phyloP scores from a whole-genome alignment of 1,140 invertebrate species.

The Neodiprion virginianus region DNA sequence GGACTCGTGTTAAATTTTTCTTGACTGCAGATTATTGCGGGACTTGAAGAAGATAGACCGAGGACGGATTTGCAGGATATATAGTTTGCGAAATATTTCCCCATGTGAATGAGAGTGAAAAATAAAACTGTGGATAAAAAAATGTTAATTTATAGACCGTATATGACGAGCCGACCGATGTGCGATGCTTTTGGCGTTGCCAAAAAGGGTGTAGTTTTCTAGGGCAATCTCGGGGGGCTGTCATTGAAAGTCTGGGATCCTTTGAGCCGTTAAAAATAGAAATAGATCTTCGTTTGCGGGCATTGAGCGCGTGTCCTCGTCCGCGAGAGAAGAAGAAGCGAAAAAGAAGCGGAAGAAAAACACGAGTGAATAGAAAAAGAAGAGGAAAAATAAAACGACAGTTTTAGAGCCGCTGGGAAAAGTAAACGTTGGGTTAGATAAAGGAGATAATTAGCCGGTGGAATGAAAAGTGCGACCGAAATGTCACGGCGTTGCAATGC shows the following conservation, averaged over 20 bases:
- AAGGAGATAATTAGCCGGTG: conserved; percentile 30
- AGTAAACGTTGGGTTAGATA: conserved; percentile 27
- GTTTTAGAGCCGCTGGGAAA: conserved; percentile 13
- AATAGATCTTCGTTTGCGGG: conserved; percentile 25
- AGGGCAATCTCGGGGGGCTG: conserved; percentile 33
- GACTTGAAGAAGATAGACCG: no score
- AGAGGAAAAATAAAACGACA: conserved; percentile 22
- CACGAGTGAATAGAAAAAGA: conserved; percentile 25
- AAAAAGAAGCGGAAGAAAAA: background rate
- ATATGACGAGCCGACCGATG: no score
- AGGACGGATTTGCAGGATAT: no score
- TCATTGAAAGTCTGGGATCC: conserved; percentile 38
- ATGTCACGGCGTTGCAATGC: background rate
- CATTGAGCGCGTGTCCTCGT: conserved; percentile 33
- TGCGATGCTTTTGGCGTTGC: background rate
- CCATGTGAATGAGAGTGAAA: background rate
- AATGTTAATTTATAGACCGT: background rate
- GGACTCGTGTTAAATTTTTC: no score
- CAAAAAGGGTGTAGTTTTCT: conserved; percentile 28
- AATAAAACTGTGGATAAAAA: background rate
- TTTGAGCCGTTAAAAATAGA: conserved; percentile 54
- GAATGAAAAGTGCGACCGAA: background rate
- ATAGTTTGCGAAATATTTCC: no score
- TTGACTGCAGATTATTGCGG: no score
- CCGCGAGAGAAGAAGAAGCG: background rate